A percentile compares a stretch with the other conserved stretches of the same genome.
These are phyloP conservation scores for Lytechinus pictus DNA, from an alignment of 35 echinoderm and acorn worm genomes.

Conservation along the genomic window DNA sequence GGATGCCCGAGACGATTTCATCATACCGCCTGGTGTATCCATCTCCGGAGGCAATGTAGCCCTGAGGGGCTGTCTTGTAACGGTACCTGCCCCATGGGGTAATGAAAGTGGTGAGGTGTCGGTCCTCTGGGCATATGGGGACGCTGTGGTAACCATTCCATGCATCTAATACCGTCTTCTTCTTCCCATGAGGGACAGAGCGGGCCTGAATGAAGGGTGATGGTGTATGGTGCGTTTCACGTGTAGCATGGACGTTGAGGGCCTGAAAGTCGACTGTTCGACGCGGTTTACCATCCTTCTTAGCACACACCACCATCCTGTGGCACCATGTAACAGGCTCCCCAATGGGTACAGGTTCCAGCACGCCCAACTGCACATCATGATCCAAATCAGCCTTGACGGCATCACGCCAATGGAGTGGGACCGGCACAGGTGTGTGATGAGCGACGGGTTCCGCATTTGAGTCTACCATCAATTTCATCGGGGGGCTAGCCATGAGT, in stretches of 20 bases:
- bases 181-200: background rate
- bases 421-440: conserved; percentile 59
- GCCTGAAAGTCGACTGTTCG: background rate
- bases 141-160: background rate
- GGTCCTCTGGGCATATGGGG: background rate
- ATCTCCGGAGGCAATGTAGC: too few relatives aligned
- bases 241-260: background rate
- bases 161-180: background rate
- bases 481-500: too few relatives aligned
- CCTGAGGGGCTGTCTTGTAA: background rate
- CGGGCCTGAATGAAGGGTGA: background rate
- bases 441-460: conserved; percentile 47
- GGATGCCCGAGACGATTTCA: background rate
- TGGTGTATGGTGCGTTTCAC: background rate
- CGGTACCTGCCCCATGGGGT: background rate
- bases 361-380: conserved; percentile 58
- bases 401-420: conserved; percentile 64
- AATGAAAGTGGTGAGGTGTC: background rate
- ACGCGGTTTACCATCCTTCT: background rate
- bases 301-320: background rate
- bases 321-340: background rate
- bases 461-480: background rate
- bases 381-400: conserved; percentile 72
- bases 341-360: background rate
- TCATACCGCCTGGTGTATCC: too few relatives aligned